A percentile compares a stretch with the other conserved stretches of the same genome.
phyloP scores from a whole-genome alignment of 1,140 invertebrate species.

The Zaprionus africanus region DNA sequence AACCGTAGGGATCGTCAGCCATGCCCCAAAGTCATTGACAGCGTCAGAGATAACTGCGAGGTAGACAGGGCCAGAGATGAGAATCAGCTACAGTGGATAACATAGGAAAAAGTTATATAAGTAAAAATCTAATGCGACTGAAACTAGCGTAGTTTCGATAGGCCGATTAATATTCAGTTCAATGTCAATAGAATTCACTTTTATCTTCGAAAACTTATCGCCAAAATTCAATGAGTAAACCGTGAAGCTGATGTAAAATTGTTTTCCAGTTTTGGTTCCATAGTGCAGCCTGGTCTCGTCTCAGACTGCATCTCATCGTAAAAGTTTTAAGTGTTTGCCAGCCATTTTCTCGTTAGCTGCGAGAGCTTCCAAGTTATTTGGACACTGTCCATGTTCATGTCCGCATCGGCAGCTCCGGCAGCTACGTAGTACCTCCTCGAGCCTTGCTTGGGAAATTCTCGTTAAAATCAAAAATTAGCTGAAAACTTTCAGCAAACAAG shows the following conservation, averaged over 20 bases:
- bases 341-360: conserved; percentile 79
- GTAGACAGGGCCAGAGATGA: neutral
- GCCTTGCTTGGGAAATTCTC: conserved; percentile 63
- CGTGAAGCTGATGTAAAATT: neutral
- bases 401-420: conserved; percentile 23
- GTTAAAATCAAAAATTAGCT: conserved; percentile 78
- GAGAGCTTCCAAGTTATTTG: conserved; percentile 72
- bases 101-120: conserved; percentile 1
- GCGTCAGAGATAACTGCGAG: conserved; percentile 11
- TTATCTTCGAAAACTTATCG: neutral
- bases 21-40: conserved; percentile 43
- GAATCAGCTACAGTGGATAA: conserved; percentile 32
- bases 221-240: neutral
- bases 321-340: conserved; percentile 80
- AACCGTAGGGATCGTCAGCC: conserved; percentile 2
- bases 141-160: neutral
- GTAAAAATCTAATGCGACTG: neutral
- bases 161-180: neutral
- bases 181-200: neutral
- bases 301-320: conserved; percentile 69
- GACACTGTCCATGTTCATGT: conserved; percentile 62
- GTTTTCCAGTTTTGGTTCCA: conserved; percentile 12
- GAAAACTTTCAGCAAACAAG: conserved; percentile 69
- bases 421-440: neutral
- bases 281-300: conserved; percentile 21